These are phyloP conservation scores for Equus przewalskii DNA, from an alignment of 2,113 vertebrate genomes.

Conservation along the genomic window DNA sequence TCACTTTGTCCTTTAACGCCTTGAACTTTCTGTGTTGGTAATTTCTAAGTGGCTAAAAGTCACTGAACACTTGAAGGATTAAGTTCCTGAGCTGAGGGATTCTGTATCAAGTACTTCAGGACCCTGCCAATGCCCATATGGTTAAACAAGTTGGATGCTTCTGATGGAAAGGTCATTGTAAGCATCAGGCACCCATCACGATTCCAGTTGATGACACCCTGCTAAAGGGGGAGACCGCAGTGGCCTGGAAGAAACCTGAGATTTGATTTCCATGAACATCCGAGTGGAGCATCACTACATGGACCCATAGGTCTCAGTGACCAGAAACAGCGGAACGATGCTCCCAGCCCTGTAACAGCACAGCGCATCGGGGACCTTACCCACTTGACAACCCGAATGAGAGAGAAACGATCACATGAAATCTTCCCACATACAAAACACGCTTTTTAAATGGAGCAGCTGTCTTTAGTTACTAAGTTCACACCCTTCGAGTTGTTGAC, in stretches of 20 bases:
- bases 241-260: neutral
- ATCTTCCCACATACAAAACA: neutral
- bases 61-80: too few species aligned
- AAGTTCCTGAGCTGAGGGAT: neutral
- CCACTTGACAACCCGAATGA: neutral
- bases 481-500: accelerated
- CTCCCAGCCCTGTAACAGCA: too few species aligned
- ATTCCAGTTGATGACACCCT: neutral
- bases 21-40: too few species aligned
- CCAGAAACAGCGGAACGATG: neutral
- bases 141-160: too few species aligned
- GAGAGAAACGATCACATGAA: neutral
- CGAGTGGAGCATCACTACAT: accelerated
- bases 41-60: too few species aligned
- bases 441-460: neutral
- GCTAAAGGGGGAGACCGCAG: neutral
- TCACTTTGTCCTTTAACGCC: too few species aligned
- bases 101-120: too few species aligned
- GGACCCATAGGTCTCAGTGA: neutral
- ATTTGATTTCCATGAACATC: neutral
- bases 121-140: neutral
- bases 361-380: neutral
- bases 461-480: neutral
- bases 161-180: too few species aligned
- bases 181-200: too few species aligned